phyloP scores from a whole-genome alignment of 2,797 vertebrate genomes.

The Aphelocoma californica region DNA sequence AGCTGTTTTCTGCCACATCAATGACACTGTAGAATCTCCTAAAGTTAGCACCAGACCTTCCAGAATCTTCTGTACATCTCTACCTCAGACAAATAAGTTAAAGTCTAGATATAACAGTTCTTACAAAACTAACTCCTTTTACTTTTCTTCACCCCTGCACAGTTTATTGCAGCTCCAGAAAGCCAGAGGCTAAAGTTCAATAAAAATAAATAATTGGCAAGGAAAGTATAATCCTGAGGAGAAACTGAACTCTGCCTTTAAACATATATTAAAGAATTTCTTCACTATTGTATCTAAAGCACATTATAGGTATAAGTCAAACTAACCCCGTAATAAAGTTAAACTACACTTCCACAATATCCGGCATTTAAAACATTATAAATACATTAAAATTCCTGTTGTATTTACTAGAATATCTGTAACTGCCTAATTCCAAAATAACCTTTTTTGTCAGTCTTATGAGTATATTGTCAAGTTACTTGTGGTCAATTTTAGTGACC shows the following conservation, averaged over 20 bases:
- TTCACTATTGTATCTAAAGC: background rate
- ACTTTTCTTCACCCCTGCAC: background rate
- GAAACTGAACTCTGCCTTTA: background rate
- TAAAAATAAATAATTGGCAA: background rate
- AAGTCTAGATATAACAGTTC: accelerated
- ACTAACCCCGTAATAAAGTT: background rate
- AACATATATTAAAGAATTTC: background rate
- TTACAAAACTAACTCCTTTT: background rate
- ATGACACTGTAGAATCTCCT: background rate
- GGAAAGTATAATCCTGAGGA: background rate
- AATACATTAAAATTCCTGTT: background rate
- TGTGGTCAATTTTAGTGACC: background rate
- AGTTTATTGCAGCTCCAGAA: background rate
- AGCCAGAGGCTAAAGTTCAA: background rate
- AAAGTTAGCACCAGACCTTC: background rate
- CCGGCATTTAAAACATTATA: background rate
- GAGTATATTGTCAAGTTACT: background rate
- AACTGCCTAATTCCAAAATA: background rate
- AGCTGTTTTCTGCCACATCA: background rate
- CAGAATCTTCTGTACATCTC: background rate
- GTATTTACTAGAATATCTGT: background rate
- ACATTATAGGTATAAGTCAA: background rate
- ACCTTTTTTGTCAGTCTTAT: background rate
- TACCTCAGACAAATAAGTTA: background rate
- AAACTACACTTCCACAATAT: background rate